Percentiles rank a stretch among this genome's conserved stretches.
phyloP scores from a whole-genome alignment of 1,140 invertebrate species.

The Bombyx mori region DNA sequence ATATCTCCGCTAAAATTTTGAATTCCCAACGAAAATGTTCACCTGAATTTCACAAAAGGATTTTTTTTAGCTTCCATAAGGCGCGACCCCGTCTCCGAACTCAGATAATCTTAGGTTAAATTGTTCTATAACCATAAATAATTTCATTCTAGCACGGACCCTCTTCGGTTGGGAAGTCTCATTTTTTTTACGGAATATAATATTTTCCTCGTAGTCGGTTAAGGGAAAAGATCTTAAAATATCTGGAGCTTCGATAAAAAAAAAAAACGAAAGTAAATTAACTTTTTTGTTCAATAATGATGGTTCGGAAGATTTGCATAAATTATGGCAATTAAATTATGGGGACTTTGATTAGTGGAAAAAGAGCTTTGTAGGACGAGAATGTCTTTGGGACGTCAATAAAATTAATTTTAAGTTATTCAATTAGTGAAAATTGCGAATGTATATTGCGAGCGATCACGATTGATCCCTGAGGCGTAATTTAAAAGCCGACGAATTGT shows the following conservation, averaged over 20 bases:
- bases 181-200: conserved; percentile 5
- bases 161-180: neutral
- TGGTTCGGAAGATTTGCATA: no score
- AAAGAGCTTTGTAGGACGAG: no score
- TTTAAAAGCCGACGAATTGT: no score
- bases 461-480: no score
- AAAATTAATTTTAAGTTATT: no score
- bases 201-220: conserved; percentile 9
- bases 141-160: conserved; percentile 10
- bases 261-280: no score
- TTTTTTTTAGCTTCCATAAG: neutral
- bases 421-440: no score
- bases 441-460: no score
- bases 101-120: conserved; percentile 18
- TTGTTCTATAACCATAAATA: conserved; percentile 21
- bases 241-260: neutral
- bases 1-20: conserved; percentile 2
- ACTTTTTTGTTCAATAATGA: no score
- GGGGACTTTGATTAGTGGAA: no score
- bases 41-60: neutral
- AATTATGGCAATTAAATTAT: no score
- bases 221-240: conserved; percentile 1
- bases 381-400: no score
- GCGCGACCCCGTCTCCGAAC: conserved; percentile 8
- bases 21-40: neutral